Evolutionary conservation across 2,888 invertebrate genomes (phyloP), one percentile per base, ranked within the genome.

Genomic region (Muschampia plurimacula): DNA sequence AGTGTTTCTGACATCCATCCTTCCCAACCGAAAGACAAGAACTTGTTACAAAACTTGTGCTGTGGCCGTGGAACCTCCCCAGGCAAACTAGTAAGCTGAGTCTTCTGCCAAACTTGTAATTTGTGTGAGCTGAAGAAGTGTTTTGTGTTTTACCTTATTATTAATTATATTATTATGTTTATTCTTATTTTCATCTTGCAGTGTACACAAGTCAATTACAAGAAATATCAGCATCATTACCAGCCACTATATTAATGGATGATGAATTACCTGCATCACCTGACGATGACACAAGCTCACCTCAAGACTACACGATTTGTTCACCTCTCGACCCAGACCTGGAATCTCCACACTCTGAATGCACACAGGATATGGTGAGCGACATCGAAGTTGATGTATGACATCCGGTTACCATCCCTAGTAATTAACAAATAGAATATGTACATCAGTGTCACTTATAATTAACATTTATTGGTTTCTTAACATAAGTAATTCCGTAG

Each of bases 221-320:
- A 86, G 93, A 92, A 76, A 89, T 93, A 32, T 90, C 94, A 1
- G 88, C 93, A 0, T 93, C 93, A 5, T 83, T 95, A 76, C 95
- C 95, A 2, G 94, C 95, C n/a, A 83, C 95, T 8, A 95, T 95
- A 83, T 88, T 95, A 87, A 94, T 95, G 93, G 94, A 95, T 68
- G 95, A 95, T 4, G 80, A 84, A 0, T 85, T 92, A 0, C 84
- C 87, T 0, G 60, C 12, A 41, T 67, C 67, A 5, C 66, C 71
- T 0, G 92, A 89, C 1, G 92, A 92, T 57, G 91, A 92, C 6
- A 77, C 86, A 63, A 90, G 89, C 69, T 93, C 93, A 0, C 91
- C 92, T 0, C 90, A 84, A 13, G 92, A 92, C 13, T 90, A 87
- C 77, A 74, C 83, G 1, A 74, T 81, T 28, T 78, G 81, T 28